Percentiles rank a stretch among this genome's conserved stretches.
These are phyloP conservation scores for Dromas ardeola DNA, from an alignment of 2,113 vertebrate species.

Conservation along the genomic window DNA sequence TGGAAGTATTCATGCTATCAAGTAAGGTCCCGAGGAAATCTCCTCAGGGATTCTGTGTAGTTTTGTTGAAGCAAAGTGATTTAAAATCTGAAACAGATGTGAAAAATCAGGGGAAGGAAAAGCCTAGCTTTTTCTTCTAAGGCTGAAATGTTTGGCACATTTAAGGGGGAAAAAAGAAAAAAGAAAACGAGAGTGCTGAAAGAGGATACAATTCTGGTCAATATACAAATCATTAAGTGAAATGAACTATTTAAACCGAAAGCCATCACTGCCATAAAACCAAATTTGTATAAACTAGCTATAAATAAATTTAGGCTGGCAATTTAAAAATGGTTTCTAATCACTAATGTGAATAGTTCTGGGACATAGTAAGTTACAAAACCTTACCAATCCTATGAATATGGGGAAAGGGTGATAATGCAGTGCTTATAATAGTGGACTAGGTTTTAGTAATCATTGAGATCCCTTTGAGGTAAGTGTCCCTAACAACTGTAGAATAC, in stretches of 20 bases:
- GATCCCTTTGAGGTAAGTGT: not conserved
- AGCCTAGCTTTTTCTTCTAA: not conserved
- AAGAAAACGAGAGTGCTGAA: not conserved
- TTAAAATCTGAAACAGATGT: slow-evolving; percentile 22
- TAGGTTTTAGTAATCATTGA: not conserved
- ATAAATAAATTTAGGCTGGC: not conserved
- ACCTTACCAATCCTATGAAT: not conserved
- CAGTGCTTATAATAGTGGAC: not conserved
- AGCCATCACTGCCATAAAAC: not conserved
- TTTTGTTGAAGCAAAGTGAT: slow-evolving; percentile 11
- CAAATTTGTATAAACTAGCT: not conserved
- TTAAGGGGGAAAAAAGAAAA: no score
- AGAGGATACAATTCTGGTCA: not conserved
- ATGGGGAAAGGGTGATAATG: not conserved
- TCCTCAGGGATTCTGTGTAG: not conserved
- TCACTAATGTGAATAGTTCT: not conserved
- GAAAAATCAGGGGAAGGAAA: not conserved
- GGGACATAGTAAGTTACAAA: not conserved
- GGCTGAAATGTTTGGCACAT: not conserved
- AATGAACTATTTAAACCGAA: not conserved
- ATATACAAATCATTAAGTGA: not conserved
- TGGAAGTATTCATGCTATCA: not conserved
- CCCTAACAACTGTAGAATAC: not conserved
- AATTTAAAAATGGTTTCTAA: not conserved
- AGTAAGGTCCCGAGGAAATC: slow-evolving; percentile 8